phyloP scores from a whole-genome alignment of 2,888 invertebrate species.

The Drosophila greeni region DNA sequence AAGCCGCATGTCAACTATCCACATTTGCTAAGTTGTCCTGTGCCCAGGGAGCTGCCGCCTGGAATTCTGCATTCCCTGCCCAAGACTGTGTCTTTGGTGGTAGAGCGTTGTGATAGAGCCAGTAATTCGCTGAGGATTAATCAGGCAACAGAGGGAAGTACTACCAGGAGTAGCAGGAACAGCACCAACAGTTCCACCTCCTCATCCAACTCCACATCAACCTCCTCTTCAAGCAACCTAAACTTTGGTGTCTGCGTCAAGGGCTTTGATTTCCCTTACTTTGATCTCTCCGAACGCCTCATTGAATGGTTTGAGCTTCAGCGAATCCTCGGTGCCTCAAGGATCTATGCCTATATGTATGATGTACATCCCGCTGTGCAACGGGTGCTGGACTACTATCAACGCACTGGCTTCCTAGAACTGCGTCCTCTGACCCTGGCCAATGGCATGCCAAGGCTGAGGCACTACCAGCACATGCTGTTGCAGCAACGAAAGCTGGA shows the following conservation, averaged over 20 bases:
- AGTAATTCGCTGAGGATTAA: constrained; percentile 74
- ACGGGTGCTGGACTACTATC: constrained; percentile 84
- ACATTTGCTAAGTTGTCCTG: constrained; percentile 90
- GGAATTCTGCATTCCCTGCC: constrained; percentile 1
- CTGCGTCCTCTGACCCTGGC: constrained; percentile 89
- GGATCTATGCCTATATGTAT: constrained; percentile 91
- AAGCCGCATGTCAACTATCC: constrained; percentile 91
- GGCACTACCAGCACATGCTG: constrained; percentile 90
- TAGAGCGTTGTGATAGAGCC: constrained; percentile 41
- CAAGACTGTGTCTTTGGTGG: constrained; percentile 55
- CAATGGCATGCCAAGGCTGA: constrained; percentile 90
- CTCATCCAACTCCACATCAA: too few relatives aligned
- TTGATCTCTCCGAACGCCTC: constrained; percentile 90
- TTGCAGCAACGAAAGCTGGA: constrained; percentile 90
- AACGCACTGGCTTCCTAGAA: constrained; percentile 82
- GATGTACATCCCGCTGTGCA: constrained; percentile 92
- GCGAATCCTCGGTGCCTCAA: constrained; percentile 89
- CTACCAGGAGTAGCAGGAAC: neutral
- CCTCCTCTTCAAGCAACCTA: neutral
- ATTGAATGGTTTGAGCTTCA: constrained; percentile 95
- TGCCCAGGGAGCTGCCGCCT: constrained; percentile 81
- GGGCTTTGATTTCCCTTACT: constrained; percentile 92
- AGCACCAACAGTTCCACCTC: neutral
- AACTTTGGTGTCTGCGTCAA: constrained; percentile 91
- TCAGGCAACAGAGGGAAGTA: neutral